Conservation (phyloP, 2,113 vertebrate genomes). For the Vombatus ursinus region DNA sequence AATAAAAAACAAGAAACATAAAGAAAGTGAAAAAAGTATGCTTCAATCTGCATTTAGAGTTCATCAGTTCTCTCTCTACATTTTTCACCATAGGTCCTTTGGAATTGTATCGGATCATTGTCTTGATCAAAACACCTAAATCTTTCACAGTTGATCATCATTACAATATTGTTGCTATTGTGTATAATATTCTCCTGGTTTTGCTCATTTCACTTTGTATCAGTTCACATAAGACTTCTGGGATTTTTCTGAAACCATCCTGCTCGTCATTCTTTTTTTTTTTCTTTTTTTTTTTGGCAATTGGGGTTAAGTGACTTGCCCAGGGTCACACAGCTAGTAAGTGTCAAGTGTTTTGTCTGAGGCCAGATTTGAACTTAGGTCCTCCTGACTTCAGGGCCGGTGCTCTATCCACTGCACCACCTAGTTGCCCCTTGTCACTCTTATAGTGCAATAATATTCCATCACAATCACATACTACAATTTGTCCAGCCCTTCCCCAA, state of each 20-base stretch:
- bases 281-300: no score
- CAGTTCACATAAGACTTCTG: neutral
- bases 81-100: neutral
- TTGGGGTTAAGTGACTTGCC: no score
- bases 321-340: no score
- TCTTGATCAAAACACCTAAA: neutral
- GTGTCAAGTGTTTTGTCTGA: no score
- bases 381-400: no score
- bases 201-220: neutral
- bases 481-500: neutral
- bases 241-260: neutral
- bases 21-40: neutral
- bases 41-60: neutral
- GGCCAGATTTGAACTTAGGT: no score
- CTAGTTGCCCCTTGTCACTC: neutral
- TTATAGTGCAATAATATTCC: neutral
- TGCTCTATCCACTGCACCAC: no score
- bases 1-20: neutral
- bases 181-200: neutral
- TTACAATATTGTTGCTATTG: neutral
- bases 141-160: neutral
- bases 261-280: neutral
- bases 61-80: neutral
- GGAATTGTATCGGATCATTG: neutral
- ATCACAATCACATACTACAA: neutral